These are phyloP conservation scores for Zingel zingel DNA, from an alignment of 2,113 vertebrate species.

Conservation along the genomic window DNA sequence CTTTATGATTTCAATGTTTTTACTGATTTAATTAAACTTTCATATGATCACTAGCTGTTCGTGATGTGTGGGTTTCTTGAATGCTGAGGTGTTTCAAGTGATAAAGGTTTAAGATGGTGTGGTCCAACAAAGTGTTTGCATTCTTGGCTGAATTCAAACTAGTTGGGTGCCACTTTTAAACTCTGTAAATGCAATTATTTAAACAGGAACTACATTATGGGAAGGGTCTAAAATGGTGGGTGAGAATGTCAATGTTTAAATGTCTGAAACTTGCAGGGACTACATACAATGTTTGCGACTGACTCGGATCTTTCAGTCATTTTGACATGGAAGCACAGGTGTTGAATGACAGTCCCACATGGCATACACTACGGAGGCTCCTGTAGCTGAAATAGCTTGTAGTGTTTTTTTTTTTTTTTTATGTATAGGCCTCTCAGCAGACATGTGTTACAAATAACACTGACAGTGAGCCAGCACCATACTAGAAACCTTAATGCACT, in stretches of 20 bases:
- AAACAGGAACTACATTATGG: neutral
- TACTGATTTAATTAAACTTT: constrained; percentile 22
- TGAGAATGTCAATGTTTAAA: too few species aligned
- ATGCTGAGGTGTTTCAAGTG: too few species aligned
- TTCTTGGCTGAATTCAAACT: neutral
- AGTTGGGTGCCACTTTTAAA: neutral
- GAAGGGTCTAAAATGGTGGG: neutral
- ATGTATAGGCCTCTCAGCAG: too few species aligned
- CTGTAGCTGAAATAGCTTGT: too few species aligned
- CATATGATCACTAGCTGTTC: neutral
- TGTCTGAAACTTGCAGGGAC: neutral
- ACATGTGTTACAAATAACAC: too few species aligned
- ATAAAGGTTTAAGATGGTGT: neutral
- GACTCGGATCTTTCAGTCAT: neutral
- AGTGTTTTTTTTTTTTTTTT: too few species aligned
- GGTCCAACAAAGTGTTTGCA: neutral
- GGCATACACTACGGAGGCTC: too few species aligned
- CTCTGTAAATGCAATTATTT: too few species aligned
- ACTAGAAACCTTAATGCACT: neutral
- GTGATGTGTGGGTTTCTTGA: neutral
- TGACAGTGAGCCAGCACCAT: too few species aligned
- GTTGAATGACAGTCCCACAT: too few species aligned
- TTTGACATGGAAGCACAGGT: neutral
- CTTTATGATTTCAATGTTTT: neutral
- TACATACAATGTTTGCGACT: neutral